A percentile compares a stretch with the other conserved stretches of the same genome.
Conservation (phyloP, 2,113 vertebrate genomes). For the Eurystomus gularis region DNA sequence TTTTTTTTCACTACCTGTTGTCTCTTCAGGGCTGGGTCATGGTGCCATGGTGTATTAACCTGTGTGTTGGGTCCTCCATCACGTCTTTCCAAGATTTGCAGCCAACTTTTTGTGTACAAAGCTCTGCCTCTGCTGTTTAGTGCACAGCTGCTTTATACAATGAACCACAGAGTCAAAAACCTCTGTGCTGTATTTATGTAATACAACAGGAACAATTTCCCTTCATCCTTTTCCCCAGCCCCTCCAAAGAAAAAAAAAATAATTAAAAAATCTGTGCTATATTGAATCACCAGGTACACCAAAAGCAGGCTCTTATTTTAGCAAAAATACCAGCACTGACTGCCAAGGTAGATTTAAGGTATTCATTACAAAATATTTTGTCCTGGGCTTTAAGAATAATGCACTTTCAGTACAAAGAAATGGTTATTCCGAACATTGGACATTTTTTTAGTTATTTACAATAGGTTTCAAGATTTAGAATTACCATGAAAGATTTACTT, state of each 20-base stretch:
- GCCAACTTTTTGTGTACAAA: neutral
- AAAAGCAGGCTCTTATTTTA: constrained; percentile 60
- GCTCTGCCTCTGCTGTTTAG: neutral
- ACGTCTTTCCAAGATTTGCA: neutral
- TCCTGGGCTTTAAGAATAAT: constrained; percentile 78
- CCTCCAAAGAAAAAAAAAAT: neutral
- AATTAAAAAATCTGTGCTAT: neutral
- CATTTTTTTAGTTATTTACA: constrained; percentile 77
- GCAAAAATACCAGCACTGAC: constrained; percentile 54
- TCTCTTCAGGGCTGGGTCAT: neutral
- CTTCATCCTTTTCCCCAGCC: neutral
- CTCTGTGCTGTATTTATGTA: constrained; percentile 24
- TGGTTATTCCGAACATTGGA: constrained; percentile 62
- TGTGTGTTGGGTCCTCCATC: neutral
- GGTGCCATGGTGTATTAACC: neutral
- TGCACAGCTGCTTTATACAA: neutral
- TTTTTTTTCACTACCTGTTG: neutral
- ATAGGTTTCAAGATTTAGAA: constrained; percentile 79
- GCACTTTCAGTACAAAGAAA: constrained; percentile 68
- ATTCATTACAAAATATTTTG: constrained; percentile 76
- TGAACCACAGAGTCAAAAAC: constrained; percentile 17
- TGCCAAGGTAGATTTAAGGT: constrained; percentile 72
- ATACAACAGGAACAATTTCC: constrained; percentile 46
- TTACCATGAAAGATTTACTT: constrained; percentile 83
- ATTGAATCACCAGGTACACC: constrained; percentile 61